These are phyloP conservation scores for Amaurobius ferox DNA, from an alignment of 2,888 invertebrate species.

Conservation along the genomic window DNA sequence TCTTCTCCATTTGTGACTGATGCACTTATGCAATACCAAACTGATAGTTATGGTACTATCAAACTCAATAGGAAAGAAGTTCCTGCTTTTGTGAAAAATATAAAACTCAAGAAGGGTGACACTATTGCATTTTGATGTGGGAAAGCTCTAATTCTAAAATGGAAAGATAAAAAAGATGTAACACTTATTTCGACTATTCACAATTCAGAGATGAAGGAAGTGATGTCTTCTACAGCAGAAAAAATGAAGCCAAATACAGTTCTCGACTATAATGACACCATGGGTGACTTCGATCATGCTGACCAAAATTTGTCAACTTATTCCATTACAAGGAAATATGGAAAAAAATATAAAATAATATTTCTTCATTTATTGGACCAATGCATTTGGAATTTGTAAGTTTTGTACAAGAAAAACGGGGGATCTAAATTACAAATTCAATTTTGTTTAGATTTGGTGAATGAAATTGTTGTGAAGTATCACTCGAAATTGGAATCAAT, in stretches of 20 bases:
- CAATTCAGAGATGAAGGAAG: slow-evolving; percentile 7
- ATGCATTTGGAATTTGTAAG: slow-evolving; percentile 39
- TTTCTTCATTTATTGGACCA: slow-evolving; percentile 29
- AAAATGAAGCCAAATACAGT: slow-evolving; percentile 3
- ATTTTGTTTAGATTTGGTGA: slow-evolving; percentile 9
- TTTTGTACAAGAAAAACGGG: slow-evolving; percentile 15
- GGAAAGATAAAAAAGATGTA: slow-evolving; percentile 41
- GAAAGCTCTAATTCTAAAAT: slow-evolving; percentile 26
- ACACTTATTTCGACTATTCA: slow-evolving; percentile 22
- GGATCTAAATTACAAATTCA: slow-evolving; percentile 12
- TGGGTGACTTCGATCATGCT: slow-evolving; percentile 1
- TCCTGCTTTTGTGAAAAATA: background rate
- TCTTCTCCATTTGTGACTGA: background rate
- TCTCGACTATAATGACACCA: slow-evolving; percentile 7
- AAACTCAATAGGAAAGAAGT: too few relatives aligned
- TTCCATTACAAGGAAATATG: slow-evolving; percentile 31
- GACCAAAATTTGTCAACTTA: slow-evolving; percentile 18
- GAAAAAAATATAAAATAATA: slow-evolving; percentile 32
- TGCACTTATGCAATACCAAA: too few relatives aligned
- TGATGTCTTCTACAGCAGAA: slow-evolving; percentile 6
- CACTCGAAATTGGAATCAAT: slow-evolving; percentile 8
- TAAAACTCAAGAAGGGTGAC: slow-evolving; percentile 51
- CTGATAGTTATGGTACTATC: too few relatives aligned
- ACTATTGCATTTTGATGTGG: slow-evolving; percentile 29
- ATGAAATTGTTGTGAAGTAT: slow-evolving; percentile 19